Base-by-base conservation (phyloP, 2,888 invertebrate genomes). In the Scaptomyza reducta region DNA sequence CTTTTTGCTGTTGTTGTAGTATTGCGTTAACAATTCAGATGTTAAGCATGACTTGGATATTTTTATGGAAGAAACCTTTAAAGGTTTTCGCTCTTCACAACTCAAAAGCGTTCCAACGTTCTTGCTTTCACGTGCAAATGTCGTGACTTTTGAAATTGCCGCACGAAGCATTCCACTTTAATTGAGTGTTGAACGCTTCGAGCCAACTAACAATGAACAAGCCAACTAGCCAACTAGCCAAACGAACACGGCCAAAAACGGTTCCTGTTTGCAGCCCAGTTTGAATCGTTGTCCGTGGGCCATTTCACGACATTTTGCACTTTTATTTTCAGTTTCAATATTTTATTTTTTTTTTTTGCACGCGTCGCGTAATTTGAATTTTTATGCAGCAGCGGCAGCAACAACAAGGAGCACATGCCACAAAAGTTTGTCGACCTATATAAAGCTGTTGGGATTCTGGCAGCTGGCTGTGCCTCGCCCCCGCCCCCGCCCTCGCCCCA, bases 391-490 rank as follows among this genome's bases (percentile, higher is more conserved):
- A 56, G 38, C 57, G 79, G 50, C 74, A 76, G 57, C 69, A 82
- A 54, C 74, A 79, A 62, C 69, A 73, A 67, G 60, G 60, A 74
- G 65, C 79, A 63, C 84, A 63, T 82, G 85, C 81, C 87, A 71
- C 79, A 77, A 86, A 84, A 88, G 82, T 86, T 88, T 82, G 88
- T 78, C 87, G 88, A 88, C 88, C 88, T 84, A 88, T 77, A 87
- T 87, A 40, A 81, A 81, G 71, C 71, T n/a, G 73, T 60, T 40
- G 59, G 77, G 77, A 71, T 63, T 74, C 83, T 72, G 68, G 62
- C 68, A 58, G 67, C 56, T 61, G 74, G 45, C 50, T 35, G n/a
- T 58, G 62, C 47, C 53, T 40, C 6, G 41, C 14, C 6, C 31
- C 16, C n/a, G 13, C 35, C 41, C 45, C 16, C n/a, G 22, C n/a